phyloP scores from a whole-genome alignment of 2,113 vertebrate species.

The Platichthys stellatus region DNA sequence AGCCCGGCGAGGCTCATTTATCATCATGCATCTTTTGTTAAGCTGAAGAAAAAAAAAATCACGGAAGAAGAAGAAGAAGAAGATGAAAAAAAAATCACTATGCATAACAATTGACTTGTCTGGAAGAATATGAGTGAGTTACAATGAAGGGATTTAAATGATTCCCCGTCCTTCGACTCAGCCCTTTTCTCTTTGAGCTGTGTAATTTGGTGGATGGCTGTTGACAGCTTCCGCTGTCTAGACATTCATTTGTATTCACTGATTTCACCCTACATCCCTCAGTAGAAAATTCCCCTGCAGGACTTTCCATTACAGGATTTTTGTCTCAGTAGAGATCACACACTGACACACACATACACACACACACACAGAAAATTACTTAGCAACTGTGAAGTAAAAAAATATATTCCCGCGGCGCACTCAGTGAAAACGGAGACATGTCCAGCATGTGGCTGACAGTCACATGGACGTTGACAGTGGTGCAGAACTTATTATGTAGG shows the following conservation, averaged over 20 bases:
- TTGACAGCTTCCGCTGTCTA: constrained; percentile 65
- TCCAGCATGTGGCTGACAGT: constrained; percentile 32
- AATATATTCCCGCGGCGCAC: constrained; percentile 8
- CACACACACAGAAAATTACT: constrained; percentile 3
- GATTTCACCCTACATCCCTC: constrained; percentile 62
- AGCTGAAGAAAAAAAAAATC: constrained; percentile 18
- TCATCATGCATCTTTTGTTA: constrained; percentile 48
- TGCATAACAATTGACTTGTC: constrained; percentile 53
- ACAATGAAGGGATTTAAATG: constrained; percentile 62
- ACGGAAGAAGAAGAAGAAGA: not conserved
- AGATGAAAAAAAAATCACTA: constrained; percentile 9
- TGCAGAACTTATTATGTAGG: constrained; percentile 6
- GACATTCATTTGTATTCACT: constrained; percentile 75
- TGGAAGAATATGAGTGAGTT: constrained; percentile 42
- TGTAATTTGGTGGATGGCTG: constrained; percentile 66
- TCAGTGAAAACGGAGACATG: constrained; percentile 27
- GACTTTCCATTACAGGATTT: constrained; percentile 61
- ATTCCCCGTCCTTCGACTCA: constrained; percentile 55
- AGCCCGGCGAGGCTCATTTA: constrained; percentile 40
- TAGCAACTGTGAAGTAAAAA: constrained; percentile 19
- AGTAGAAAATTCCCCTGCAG: constrained; percentile 52
- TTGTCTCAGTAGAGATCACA: constrained; percentile 57
- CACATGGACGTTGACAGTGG: not conserved
- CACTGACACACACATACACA: not conserved
- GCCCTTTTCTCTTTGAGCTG: constrained; percentile 53